Percentiles rank a stretch among this genome's conserved stretches.
phyloP scores from a whole-genome alignment of 2,113 vertebrate genomes.

The Dryoscopus gambensis region DNA sequence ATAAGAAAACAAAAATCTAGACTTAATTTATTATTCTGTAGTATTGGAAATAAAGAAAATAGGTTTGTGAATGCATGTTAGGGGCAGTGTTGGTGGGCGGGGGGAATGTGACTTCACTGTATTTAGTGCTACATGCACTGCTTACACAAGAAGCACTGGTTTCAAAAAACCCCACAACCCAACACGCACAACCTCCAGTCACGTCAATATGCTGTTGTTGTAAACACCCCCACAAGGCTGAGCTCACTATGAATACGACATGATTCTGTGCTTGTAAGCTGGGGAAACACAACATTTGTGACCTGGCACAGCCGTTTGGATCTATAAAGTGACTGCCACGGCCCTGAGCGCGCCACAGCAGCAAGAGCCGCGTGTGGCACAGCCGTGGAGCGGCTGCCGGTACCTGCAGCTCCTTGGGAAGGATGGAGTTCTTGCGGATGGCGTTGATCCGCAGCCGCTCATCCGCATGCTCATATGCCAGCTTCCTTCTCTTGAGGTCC shows the following conservation, averaged over 20 bases:
- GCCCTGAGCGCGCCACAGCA: not conserved
- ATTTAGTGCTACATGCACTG: not conserved
- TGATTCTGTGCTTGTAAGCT: fast-evolving
- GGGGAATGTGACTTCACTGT: fast-evolving
- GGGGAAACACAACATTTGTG: fast-evolving
- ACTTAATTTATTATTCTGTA: not conserved
- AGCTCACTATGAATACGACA: fast-evolving
- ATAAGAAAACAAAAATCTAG: not conserved
- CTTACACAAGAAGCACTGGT: not conserved
- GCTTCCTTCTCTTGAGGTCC: slow-evolving; percentile 89
- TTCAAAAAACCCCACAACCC: not conserved
- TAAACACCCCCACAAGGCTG: not conserved
- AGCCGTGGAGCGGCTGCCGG: not conserved
- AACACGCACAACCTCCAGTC: too few species aligned
- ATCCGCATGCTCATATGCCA: slow-evolving; percentile 87
- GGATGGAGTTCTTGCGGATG: slow-evolving; percentile 88
- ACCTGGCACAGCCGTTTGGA: fast-evolving
- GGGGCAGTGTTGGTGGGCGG: fast-evolving
- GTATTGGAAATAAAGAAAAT: not conserved
- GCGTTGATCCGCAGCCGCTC: slow-evolving; percentile 89
- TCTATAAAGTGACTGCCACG: fast-evolving
- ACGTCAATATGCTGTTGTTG: fast-evolving
- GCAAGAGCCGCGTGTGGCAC: fast-evolving
- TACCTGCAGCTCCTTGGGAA: slow-evolving; percentile 93
- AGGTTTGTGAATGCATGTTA: not conserved